A percentile compares a stretch with the other conserved stretches of the same genome.
phyloP scores from a whole-genome alignment of 2,797 vertebrate genomes.

The Sphaeramia orbicularis region DNA sequence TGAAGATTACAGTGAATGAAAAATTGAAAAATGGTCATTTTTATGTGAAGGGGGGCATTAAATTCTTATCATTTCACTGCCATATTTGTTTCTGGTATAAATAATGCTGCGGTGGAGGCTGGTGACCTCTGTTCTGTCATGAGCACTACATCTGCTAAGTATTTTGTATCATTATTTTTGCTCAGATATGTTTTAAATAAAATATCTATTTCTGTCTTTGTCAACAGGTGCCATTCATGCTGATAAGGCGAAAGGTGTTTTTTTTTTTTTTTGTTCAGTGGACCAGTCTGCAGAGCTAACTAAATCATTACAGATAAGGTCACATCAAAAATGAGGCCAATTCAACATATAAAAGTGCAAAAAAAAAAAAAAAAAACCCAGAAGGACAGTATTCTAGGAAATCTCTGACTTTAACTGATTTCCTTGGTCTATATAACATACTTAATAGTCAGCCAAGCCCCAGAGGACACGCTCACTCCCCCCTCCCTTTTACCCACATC shows the following conservation, averaged over 20 bases:
- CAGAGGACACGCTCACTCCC: neutral
- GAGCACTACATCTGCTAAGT: slow-evolving; percentile 8
- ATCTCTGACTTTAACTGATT: neutral
- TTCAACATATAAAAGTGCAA: neutral
- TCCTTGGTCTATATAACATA: slow-evolving; percentile 3
- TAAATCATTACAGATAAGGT: neutral
- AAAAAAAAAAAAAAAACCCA: neutral
- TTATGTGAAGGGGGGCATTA: too few relatives aligned
- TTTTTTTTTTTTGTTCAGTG: neutral
- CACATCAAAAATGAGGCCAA: neutral
- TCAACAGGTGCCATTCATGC: slow-evolving; percentile 20
- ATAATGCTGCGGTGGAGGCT: too few relatives aligned
- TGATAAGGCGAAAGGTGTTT: neutral
- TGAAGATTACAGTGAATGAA: too few relatives aligned
- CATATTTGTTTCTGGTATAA: too few relatives aligned
- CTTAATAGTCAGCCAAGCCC: slow-evolving; percentile 14
- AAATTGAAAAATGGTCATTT: too few relatives aligned
- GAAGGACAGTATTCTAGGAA: slow-evolving; percentile 6
- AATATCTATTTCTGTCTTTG: neutral
- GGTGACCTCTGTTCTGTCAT: too few relatives aligned
- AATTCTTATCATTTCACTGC: too few relatives aligned
- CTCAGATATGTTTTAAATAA: neutral
- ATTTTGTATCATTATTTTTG: slow-evolving; percentile 6
- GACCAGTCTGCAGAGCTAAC: neutral
- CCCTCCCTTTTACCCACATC: slow-evolving; percentile 17